Conservation (phyloP, 2,888 invertebrate species). For the Pseudococcus jackbeardsleyi region DNA sequence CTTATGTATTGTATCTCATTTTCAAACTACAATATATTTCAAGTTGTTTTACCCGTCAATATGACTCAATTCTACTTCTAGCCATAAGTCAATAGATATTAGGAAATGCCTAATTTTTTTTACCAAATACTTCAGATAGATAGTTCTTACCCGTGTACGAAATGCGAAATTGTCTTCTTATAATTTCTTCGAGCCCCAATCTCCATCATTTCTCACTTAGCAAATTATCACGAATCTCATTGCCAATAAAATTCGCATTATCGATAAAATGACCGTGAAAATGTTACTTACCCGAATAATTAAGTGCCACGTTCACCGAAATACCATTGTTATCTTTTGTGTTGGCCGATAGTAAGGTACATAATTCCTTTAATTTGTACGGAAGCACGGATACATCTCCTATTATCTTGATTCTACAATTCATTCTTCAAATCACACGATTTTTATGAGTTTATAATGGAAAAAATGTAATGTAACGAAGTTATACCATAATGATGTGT, state of each 20-base stretch:
- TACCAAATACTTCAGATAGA: too few species aligned
- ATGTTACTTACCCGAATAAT: conserved; percentile 58
- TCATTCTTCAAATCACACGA: background rate
- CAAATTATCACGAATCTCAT: background rate
- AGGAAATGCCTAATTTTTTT: too few species aligned
- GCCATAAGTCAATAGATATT: too few species aligned
- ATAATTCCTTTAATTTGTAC: conserved; percentile 25
- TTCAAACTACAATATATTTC: too few species aligned
- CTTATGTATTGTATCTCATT: too few species aligned
- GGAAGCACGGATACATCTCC: conserved; percentile 52
- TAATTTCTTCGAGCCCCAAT: background rate
- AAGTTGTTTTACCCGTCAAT: too few species aligned
- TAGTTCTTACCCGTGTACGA: too few species aligned
- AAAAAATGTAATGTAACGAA: background rate
- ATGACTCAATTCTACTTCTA: too few species aligned
- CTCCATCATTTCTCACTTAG: background rate
- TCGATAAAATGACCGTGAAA: conserved; percentile 21
- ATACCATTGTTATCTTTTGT: conserved; percentile 32
- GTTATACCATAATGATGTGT: background rate
- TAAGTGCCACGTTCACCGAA: conserved; percentile 55
- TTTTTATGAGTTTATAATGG: background rate
- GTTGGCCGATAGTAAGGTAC: background rate
- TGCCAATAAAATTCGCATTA: background rate
- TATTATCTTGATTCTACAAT: conserved; percentile 36
- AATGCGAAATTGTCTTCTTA: background rate